phyloP scores from a whole-genome alignment of 2,888 invertebrate species.

The Megaustenia siamemsis region DNA sequence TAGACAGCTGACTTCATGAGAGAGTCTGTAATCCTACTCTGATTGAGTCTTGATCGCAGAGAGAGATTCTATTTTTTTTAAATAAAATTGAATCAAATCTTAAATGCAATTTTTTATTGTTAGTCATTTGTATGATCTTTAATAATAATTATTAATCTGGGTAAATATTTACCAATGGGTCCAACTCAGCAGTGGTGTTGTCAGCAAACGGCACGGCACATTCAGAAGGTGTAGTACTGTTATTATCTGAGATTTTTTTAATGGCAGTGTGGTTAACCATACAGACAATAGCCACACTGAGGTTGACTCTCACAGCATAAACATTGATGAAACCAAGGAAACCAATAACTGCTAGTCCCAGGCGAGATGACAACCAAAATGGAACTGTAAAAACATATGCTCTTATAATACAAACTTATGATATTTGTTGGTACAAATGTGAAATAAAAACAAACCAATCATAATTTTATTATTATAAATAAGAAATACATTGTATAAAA shows the following conservation, averaged over 20 bases:
- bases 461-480: too few species aligned
- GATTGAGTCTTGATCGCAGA: too few species aligned
- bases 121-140: too few species aligned
- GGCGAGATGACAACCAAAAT: conserved; percentile 72
- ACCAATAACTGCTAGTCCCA: conserved; percentile 74
- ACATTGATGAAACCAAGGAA: conserved; percentile 83
- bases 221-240: conserved; percentile 4
- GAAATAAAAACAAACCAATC: neutral
- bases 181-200: conserved; percentile 3
- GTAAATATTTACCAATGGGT: conserved; percentile 17
- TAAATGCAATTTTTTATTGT: too few species aligned
- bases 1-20: too few species aligned
- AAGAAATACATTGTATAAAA: too few species aligned
- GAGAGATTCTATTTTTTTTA: too few species aligned
- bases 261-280: conserved; percentile 82
- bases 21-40: too few species aligned
- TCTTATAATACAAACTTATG: neutral
- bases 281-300: conserved; percentile 59
- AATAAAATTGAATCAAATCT: too few species aligned
- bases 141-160: too few species aligned
- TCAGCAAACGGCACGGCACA: conserved; percentile 1
- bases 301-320: conserved; percentile 81
- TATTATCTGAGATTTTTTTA: conserved; percentile 29
- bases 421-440: neutral
- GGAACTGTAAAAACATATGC: conserved; percentile 55